Percentiles rank a stretch among this genome's conserved stretches.
phyloP scores from a whole-genome alignment of 1,140 invertebrate species.

The Drosophila asahinai region DNA sequence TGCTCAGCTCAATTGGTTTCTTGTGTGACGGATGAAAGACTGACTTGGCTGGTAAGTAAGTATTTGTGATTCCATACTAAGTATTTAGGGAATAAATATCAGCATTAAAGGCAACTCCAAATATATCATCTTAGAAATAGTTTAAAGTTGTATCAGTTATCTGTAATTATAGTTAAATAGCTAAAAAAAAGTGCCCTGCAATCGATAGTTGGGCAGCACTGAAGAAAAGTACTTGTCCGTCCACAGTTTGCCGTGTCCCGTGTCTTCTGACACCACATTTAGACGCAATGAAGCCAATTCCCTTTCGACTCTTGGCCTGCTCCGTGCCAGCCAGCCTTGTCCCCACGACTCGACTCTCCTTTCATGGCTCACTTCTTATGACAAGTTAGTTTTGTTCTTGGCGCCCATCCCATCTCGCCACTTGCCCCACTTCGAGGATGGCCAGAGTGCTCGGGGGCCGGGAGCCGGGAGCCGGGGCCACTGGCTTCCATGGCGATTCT shows the following conservation, averaged over 20 bases:
- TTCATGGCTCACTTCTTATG: slow-evolving; percentile 42
- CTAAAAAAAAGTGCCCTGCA: background rate
- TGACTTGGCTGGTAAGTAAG: too few relatives aligned
- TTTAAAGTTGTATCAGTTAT: background rate
- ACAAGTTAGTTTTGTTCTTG: slow-evolving; percentile 54
- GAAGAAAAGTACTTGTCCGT: background rate
- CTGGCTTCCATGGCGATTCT: slow-evolving; percentile 37
- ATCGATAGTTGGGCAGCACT: slow-evolving; percentile 20
- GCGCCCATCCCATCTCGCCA: background rate
- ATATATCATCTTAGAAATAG: background rate
- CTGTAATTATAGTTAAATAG: background rate
- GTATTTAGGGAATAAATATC: too few relatives aligned
- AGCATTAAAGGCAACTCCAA: too few relatives aligned
- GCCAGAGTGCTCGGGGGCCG: slow-evolving; percentile 11
- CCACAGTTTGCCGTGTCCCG: slow-evolving; percentile 15
- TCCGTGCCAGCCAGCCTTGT: slow-evolving; percentile 1
- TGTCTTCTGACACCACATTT: slow-evolving; percentile 72
- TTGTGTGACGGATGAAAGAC: too few relatives aligned
- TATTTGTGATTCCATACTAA: too few relatives aligned
- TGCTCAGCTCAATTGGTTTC: too few relatives aligned
- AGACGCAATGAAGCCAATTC: slow-evolving; percentile 80
- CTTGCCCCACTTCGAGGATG: slow-evolving; percentile 22
- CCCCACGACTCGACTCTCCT: slow-evolving; percentile 24
- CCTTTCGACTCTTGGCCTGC: slow-evolving; percentile 40
- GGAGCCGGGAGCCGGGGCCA: background rate